phyloP scores from a whole-genome alignment of 2,113 vertebrate species.

The Glaucidium brasilianum region DNA sequence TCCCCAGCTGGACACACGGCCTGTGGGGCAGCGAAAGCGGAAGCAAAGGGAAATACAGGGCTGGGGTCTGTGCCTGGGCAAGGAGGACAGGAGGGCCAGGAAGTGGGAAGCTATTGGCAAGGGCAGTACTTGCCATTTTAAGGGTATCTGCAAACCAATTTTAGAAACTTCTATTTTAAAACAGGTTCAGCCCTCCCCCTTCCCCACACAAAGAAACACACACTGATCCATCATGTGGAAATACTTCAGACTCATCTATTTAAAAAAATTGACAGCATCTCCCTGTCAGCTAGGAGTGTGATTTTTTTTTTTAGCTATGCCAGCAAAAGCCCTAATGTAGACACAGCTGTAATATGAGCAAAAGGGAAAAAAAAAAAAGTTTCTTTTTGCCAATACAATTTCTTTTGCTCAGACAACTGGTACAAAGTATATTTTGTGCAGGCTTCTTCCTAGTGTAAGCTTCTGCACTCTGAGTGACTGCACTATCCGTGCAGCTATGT shows the following conservation, averaged over 20 bases:
- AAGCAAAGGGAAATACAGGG: neutral
- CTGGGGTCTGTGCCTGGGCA: neutral
- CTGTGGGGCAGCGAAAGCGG: neutral
- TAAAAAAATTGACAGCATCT: conserved; percentile 28
- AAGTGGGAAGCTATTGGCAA: neutral
- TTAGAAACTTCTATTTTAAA: conserved; percentile 52
- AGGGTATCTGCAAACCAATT: conserved; percentile 24
- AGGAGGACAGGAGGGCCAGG: neutral
- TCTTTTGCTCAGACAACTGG: neutral
- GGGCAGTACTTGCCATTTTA: neutral
- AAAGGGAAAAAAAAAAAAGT: neutral
- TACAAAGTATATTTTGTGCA: neutral
- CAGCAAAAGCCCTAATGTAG: conserved; percentile 45
- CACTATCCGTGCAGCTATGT: neutral
- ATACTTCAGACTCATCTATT: conserved; percentile 28
- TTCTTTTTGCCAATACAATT: conserved; percentile 40
- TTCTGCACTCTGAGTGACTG: neutral
- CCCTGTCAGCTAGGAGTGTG: conserved; percentile 22
- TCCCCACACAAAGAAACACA: neutral
- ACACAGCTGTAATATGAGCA: neutral
- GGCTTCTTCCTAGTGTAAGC: neutral
- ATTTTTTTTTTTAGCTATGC: conserved; percentile 37
- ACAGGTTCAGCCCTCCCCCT: neutral
- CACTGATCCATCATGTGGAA: conserved; percentile 30
- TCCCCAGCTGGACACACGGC: neutral